Evolutionary conservation across 1,140 invertebrate genomes (phyloP).

Genomic region (Hylaeus volcanicus): DNA sequence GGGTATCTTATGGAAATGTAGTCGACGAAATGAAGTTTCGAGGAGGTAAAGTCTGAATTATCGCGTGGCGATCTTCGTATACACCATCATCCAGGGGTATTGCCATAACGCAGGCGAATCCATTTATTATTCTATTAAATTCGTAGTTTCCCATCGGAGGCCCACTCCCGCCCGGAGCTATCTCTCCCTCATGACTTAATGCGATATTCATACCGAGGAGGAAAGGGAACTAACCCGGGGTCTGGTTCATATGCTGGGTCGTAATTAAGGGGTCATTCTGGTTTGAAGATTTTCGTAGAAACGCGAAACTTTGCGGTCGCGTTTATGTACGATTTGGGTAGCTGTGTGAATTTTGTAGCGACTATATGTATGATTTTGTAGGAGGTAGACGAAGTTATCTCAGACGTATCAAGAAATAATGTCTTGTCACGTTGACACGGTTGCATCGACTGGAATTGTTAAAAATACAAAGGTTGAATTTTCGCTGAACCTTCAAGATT

Average conservation of each 20-base stretch:
- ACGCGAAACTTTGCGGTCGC: no score
- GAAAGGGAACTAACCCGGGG: constrained; percentile 48
- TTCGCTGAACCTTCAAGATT: no score
- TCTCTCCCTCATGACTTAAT: constrained; percentile 61
- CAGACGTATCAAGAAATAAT: no score
- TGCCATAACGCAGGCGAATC: constrained; percentile 42
- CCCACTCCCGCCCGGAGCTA: constrained; percentile 50
- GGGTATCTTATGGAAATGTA: no score
- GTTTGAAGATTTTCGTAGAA: no score
- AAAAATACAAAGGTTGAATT: no score
- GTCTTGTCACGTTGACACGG: no score
- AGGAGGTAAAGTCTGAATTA: constrained; percentile 18
- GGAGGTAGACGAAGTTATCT: no score
- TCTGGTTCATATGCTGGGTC: constrained; percentile 41
- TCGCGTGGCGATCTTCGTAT: constrained; percentile 13
- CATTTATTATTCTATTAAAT: constrained; percentile 79
- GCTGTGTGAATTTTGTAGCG: no score
- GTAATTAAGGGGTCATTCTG: constrained; percentile 52
- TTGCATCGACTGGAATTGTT: no score
- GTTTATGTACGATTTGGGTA: no score
- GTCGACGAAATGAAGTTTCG: constrained; percentile 2
- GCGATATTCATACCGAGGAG: constrained; percentile 65
- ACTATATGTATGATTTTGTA: no score
- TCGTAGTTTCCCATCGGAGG: constrained; percentile 64
- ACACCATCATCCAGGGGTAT: constrained; percentile 12